phyloP scores from a whole-genome alignment of 2,888 invertebrate species.

The Chaitophorus viminalis region DNA sequence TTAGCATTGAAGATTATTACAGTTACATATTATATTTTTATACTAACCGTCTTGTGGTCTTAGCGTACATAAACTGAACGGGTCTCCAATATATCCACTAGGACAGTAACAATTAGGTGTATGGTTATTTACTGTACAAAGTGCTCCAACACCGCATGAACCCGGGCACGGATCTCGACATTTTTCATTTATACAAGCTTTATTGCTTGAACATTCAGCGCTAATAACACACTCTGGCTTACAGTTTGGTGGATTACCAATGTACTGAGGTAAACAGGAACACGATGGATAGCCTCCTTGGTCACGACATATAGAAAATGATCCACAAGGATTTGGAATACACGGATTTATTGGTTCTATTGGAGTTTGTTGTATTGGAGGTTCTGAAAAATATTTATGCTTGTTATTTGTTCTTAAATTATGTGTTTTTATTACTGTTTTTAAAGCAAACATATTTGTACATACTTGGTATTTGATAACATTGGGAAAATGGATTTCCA shows the following conservation, averaged over 20 bases:
- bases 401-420: not conserved
- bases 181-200: constrained; percentile 66
- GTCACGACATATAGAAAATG: constrained; percentile 78
- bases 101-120: constrained; percentile 74
- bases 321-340: constrained; percentile 80
- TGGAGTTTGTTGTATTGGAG: constrained; percentile 48
- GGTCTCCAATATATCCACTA: constrained; percentile 79
- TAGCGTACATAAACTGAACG: constrained; percentile 76
- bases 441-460: not conserved
- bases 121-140: constrained; percentile 74
- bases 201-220: constrained; percentile 66
- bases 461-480: constrained; percentile 64
- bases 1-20: not conserved
- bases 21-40: not conserved
- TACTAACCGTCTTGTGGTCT: constrained; percentile 68
- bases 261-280: constrained; percentile 76
- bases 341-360: constrained; percentile 69
- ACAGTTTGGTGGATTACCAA: constrained; percentile 80
- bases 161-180: constrained; percentile 67
- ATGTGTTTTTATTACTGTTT: not conserved
- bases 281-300: constrained; percentile 76
- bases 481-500: constrained; percentile 66
- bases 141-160: constrained; percentile 67
- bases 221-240: constrained; percentile 75
- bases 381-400: constrained; percentile 39